These are phyloP conservation scores for Brachyhypopomus gauderio DNA, from an alignment of 2,113 vertebrate species.

Conservation along the genomic window DNA sequence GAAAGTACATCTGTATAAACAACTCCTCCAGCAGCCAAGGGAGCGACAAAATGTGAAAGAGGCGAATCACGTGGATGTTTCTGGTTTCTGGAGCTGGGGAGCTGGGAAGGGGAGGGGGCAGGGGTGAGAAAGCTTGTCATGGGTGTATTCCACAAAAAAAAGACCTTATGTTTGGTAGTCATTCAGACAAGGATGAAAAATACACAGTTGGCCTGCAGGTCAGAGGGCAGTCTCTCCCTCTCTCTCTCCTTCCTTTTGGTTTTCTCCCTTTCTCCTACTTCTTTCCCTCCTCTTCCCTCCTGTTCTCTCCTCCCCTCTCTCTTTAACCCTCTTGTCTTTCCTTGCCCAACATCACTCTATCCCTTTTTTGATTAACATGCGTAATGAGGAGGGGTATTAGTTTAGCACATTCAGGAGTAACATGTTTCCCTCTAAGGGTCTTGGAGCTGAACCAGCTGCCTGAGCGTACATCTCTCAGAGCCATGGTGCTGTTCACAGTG, in stretches of 20 bases:
- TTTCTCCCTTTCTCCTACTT: neutral
- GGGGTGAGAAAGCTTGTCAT: neutral
- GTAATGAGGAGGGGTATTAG: slow-evolving; percentile 69
- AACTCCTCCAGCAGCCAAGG: slow-evolving; percentile 60
- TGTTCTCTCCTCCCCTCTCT: neutral
- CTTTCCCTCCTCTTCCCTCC: neutral
- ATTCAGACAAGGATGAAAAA: slow-evolving; percentile 9
- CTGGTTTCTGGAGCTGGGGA: slow-evolving; percentile 26
- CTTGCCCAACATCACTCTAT: slow-evolving; percentile 9
- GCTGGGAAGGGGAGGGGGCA: neutral
- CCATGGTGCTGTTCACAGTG: slow-evolving; percentile 52
- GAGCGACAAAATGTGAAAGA: slow-evolving; percentile 53
- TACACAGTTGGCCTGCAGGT: neutral
- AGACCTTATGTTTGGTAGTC: slow-evolving; percentile 17
- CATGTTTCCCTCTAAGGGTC: slow-evolving; percentile 49
- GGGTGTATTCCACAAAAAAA: slow-evolving; percentile 1
- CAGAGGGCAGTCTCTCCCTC: neutral
- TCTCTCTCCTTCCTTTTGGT: neutral
- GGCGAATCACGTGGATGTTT: slow-evolving; percentile 53
- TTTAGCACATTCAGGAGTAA: slow-evolving; percentile 43
- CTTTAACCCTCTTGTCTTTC: too few relatives aligned
- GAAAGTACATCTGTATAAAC: slow-evolving; percentile 76
- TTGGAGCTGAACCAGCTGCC: slow-evolving; percentile 63
- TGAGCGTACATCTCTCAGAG: slow-evolving; percentile 56
- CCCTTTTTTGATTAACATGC: slow-evolving; percentile 58